A percentile compares a stretch with the other conserved stretches of the same genome.
Evolutionary conservation across 2,113 vertebrate genomes (phyloP).

Genomic region (Pteronura brasiliensis): DNA sequence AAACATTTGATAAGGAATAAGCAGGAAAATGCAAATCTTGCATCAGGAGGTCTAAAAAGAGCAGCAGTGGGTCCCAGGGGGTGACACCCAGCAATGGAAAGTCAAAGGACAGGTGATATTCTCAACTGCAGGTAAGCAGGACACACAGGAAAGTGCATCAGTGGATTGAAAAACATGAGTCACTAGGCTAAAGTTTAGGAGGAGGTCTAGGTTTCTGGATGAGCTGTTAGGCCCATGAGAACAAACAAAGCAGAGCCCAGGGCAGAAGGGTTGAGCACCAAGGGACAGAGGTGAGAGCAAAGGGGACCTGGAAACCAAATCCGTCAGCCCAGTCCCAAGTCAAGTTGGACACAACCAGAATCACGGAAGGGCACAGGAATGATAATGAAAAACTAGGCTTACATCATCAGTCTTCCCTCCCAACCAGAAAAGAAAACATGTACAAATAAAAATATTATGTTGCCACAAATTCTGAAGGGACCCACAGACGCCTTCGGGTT

Average conservation of each 20-base stretch:
- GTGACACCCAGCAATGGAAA: not conserved
- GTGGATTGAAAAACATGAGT: not conserved
- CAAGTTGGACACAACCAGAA: not conserved
- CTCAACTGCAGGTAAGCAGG: not conserved
- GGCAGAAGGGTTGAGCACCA: not conserved
- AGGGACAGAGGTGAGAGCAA: not conserved
- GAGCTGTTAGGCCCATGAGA: not conserved
- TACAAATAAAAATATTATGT: not conserved
- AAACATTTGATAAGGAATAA: not conserved
- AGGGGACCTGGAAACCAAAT: no score
- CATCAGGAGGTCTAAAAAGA: no score
- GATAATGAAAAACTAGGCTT: not conserved
- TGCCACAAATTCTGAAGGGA: not conserved
- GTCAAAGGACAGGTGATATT: not conserved
- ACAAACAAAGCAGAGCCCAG: not conserved
- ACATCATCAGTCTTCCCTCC: not conserved
- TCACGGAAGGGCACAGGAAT: rapidly evolving
- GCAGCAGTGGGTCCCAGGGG: rapidly evolving
- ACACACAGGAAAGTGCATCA: not conserved
- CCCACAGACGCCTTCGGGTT: not conserved
- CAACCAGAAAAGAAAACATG: not conserved
- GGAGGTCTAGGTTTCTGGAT: not conserved
- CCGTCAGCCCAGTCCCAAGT: not conserved
- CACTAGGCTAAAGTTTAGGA: not conserved
- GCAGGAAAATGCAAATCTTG: not conserved